phyloP scores from a whole-genome alignment of 2,113 vertebrate species.

The Sclerurus mexicanus region DNA sequence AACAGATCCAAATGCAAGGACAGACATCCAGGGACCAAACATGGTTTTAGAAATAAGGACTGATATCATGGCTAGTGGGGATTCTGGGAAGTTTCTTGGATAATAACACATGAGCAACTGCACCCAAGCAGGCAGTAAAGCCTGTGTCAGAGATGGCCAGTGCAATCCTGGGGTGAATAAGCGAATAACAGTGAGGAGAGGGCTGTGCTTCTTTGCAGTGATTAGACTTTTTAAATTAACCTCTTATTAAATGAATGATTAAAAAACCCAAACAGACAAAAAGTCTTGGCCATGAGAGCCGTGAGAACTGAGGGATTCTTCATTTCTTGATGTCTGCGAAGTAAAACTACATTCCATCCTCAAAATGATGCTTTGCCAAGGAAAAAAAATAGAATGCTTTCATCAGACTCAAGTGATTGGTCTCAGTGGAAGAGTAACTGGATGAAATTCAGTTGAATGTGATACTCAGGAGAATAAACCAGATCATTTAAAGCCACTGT shows the following conservation, averaged over 20 bases:
- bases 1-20: not conserved
- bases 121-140: not conserved
- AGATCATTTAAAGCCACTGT: not conserved
- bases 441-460: not conserved
- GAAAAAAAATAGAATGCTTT: not conserved
- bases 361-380: not conserved
- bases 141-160: not conserved
- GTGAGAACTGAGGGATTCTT: not conserved
- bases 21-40: not conserved
- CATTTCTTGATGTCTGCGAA: not conserved
- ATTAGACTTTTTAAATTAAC: not conserved
- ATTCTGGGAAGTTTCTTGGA: not conserved
- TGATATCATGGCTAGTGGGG: fast-evolving
- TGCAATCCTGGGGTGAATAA: not conserved
- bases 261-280: not conserved
- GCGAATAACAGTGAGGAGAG: not conserved
- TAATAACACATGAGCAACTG: not conserved
- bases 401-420: not conserved
- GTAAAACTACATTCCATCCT: not conserved
- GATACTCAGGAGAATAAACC: constrained; percentile 5
- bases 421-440: not conserved
- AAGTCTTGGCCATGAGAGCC: not conserved
- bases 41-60: not conserved
- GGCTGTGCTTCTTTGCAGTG: not conserved
- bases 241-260: not conserved